Percentiles rank a stretch among this genome's conserved stretches.
phyloP scores from a whole-genome alignment of 2,113 vertebrate species.

The Mustela nigripes region DNA sequence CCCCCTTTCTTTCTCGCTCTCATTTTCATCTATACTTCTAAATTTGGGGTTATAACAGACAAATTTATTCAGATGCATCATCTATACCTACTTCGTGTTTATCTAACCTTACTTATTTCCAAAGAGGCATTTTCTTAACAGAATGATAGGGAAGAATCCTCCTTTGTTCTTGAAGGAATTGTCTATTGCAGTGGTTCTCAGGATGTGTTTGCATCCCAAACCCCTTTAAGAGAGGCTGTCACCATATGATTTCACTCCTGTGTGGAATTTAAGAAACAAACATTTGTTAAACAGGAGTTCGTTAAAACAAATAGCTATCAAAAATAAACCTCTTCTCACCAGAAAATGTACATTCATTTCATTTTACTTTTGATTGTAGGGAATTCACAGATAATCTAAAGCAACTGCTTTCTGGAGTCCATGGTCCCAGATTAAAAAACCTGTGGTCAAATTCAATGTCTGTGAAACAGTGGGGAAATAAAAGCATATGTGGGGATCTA shows the following conservation, averaged over 20 bases:
- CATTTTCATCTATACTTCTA: background rate
- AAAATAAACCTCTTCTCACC: background rate
- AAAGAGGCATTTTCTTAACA: background rate
- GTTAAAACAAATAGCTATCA: background rate
- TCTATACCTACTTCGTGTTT: background rate
- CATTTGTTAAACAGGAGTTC: background rate
- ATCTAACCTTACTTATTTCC: slow-evolving; percentile 6
- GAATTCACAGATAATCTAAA: background rate
- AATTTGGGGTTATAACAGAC: background rate
- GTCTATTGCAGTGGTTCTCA: background rate
- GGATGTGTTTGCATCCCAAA: background rate
- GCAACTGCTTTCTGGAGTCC: background rate
- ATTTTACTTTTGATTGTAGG: slow-evolving; percentile 34
- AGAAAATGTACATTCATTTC: background rate
- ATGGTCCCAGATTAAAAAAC: background rate
- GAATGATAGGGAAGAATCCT: background rate
- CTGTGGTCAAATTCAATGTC: background rate
- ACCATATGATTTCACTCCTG: background rate
- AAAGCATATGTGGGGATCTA: background rate
- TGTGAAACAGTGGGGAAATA: background rate
- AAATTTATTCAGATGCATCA: background rate
- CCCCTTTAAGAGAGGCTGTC: background rate
- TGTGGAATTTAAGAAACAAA: background rate
- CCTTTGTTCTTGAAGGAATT: background rate
- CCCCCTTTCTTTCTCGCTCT: background rate